Base-by-base conservation (phyloP, 2,888 invertebrate genomes). In the Perithous albicinctus region DNA sequence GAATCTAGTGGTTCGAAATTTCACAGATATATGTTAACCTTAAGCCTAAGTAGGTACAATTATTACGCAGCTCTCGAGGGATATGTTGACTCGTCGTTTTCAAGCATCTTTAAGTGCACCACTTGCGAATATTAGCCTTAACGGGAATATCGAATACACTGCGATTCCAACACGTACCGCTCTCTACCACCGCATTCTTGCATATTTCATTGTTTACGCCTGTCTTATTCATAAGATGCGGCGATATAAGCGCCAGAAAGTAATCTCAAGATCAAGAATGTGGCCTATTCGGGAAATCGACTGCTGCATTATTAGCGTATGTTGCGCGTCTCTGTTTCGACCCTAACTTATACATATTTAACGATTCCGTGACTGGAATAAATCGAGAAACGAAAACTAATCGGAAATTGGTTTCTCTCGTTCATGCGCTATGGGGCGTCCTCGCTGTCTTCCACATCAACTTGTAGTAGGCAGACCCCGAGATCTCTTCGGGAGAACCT, bases 141-240 rank as follows among this genome's bases (percentile, higher is more conserved):
- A 43, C 10, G 35, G 54, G 26, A n/a, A 75, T 41, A 56, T 76
- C 48, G 59, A 35, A 38, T 26, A 29, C 43, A 20, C 18, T 7
- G 20, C 18, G 46, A 61, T 56, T 66, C 66, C 23, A 26, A 48
- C 64, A 64, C 78, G 78, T 78, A 66, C 7, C 29, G 48, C 41
- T n/a, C 41, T n/a, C 20, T 56, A 32, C 35, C 32, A 6, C 26
- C 18, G 38, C 18, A 46, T 66, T 78, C 72, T 67, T 78, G 66
- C 66, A 78, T 78, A 59, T 78, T 78, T 78, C 66, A 78, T 78
- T 67, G 73, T 67, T 66, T 46, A 29, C 26, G 48, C 18, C 41
- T 73, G 10, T 48, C 59, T 78, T 66, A 78, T 73, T 66, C 66
- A 78, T 46, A 48, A 48, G 48, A 66, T 20, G 64, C n/a, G 29